Evolutionary conservation across 2,113 vertebrate species (phyloP).

Genomic region (Rhipidura dahli): DNA sequence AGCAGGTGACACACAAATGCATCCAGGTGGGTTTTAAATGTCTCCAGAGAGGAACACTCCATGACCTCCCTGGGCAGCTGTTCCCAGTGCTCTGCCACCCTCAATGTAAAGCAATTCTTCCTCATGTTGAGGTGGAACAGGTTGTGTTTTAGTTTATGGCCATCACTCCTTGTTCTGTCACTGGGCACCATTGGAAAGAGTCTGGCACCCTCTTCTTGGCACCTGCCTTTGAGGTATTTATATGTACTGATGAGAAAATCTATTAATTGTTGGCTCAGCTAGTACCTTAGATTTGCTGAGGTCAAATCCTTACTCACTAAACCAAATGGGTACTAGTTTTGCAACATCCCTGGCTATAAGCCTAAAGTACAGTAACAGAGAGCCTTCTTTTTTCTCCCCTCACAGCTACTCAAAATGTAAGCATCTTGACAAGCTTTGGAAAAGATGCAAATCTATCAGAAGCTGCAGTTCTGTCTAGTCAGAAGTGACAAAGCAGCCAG

Average conservation of each 20-base stretch:
- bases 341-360: background rate
- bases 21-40: background rate
- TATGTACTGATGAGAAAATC: background rate
- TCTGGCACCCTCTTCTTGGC: background rate
- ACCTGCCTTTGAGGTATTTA: background rate
- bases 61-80: too few species aligned
- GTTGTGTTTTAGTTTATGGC: background rate
- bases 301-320: background rate
- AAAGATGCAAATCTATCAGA: background rate
- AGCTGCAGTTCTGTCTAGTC: background rate
- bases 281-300: background rate
- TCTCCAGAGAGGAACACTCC: background rate
- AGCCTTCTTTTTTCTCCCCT: background rate
- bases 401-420: background rate
- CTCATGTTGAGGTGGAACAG: background rate
- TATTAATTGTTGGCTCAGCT: background rate
- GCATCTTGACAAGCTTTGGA: background rate
- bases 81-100: background rate
- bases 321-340: background rate
- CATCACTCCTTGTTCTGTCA: background rate
- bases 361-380: background rate
- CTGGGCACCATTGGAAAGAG: background rate
- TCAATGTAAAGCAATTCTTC: background rate
- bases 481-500: background rate
- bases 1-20: background rate